Evolutionary conservation across 2,113 vertebrate genomes (phyloP).

Genomic region (Athene noctua): DNA sequence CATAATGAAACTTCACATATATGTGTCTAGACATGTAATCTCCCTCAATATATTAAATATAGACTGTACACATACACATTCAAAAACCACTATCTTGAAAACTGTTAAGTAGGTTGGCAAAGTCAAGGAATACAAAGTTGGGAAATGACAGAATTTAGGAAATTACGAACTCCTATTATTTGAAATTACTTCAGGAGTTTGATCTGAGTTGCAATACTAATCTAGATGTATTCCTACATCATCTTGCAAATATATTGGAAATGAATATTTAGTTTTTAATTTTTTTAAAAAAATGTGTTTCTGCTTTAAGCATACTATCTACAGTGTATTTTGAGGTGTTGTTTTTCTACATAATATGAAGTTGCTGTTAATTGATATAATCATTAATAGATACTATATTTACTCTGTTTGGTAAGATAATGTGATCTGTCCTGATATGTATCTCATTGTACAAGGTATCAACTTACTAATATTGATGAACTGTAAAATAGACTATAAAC

Average conservation of each 20-base stretch:
- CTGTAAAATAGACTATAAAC: background rate
- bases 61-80: background rate
- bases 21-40: background rate
- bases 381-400: background rate
- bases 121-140: background rate
- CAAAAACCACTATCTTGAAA: background rate
- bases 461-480: background rate
- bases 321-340: background rate
- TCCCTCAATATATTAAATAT: background rate
- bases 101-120: background rate
- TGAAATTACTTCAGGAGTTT: background rate
- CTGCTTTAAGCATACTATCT: background rate
- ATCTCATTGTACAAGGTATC: background rate
- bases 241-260: background rate
- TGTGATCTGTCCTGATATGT: background rate
- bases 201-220: background rate
- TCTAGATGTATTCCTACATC: background rate
- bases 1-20: background rate
- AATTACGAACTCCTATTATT: background rate
- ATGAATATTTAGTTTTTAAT: background rate
- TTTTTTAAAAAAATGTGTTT: background rate
- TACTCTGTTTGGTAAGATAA: background rate
- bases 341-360: background rate
- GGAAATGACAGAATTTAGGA: background rate
- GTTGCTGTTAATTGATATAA: background rate